phyloP scores from a whole-genome alignment of 2,888 invertebrate genomes.

The Spodoptera picta region DNA sequence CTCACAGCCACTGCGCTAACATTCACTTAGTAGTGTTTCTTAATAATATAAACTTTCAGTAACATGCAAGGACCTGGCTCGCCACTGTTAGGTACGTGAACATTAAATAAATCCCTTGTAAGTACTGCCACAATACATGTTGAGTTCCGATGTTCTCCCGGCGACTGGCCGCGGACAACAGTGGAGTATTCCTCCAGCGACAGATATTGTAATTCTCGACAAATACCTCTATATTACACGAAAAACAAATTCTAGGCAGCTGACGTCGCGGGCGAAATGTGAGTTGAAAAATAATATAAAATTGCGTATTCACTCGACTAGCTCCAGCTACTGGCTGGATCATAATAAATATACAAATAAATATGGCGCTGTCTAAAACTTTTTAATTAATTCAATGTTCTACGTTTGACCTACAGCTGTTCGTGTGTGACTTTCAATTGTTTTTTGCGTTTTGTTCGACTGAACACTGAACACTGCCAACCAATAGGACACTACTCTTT shows the following conservation, averaged over 20 bases:
- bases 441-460: background rate
- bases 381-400: slow-evolving; percentile 39
- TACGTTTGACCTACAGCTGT: slow-evolving; percentile 6
- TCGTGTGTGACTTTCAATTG: slow-evolving; percentile 16
- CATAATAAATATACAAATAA: slow-evolving; percentile 25
- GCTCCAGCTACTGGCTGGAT: slow-evolving; percentile 5
- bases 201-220: slow-evolving; percentile 24
- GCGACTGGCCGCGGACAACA: background rate
- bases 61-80: too few relatives aligned
- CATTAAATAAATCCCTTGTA: too few relatives aligned
- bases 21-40: too few relatives aligned
- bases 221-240: slow-evolving; percentile 11
- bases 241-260: slow-evolving; percentile 20
- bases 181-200: background rate
- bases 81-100: too few relatives aligned
- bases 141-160: background rate
- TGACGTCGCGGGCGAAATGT: slow-evolving; percentile 8
- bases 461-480: too few relatives aligned
- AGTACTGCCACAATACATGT: too few relatives aligned
- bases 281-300: slow-evolving; percentile 17
- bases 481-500: too few relatives aligned
- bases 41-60: too few relatives aligned
- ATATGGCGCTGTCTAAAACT: slow-evolving; percentile 4
- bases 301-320: slow-evolving; percentile 5
- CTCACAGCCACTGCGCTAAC: too few relatives aligned